Base-by-base conservation (phyloP, 2,797 vertebrate genomes). In the Stomatorhinus walkeri region DNA sequence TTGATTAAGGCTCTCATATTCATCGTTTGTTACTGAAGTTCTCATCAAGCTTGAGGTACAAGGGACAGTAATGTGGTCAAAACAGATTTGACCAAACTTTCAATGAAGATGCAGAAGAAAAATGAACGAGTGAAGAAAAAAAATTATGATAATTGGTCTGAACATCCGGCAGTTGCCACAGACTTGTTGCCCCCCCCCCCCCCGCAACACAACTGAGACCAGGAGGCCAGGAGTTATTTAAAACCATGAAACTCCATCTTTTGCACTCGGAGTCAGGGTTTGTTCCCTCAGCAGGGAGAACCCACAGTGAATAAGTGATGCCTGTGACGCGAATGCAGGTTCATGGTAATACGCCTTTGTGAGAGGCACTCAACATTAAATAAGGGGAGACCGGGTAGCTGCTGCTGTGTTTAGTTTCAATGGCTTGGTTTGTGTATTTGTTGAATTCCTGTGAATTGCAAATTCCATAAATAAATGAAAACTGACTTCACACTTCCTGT, bases 371-470 rank as follows among this genome's bases (percentile, higher is more conserved):
- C 81, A 22, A 81, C 72, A 24, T 85, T 48, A 46, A 81, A 52
- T 87, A 46, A 54, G 85, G 10, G 36, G 84, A 72, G 68, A 46
- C 28, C 22, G 79, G 64, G 61, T 48, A n/a, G 90, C 24, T 54
- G n/a, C 86, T 54, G 28, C 86, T 68, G 28, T 89, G 89, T 90
- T 88, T 89, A 76, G 40, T 68, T 36, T 40, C 24, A 87, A 10
- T 87, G 86, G 59, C 84, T 90, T 88, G 32, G 79, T 49, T 51
- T 4, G 10, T 90, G 89, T 91, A 49, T 87, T 91, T 90, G 90
- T 90, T 87, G 49, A 91, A 91, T 87, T 91, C 88, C 90, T 91
- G 88, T 92, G 88, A 91, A 90, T 90, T 91, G 87, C 49, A 64
- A 89, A 88, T 68, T n/a, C 22, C 81, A 24, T 49, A 49, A 49